A percentile compares a stretch with the other conserved stretches of the same genome.
Evolutionary conservation across 1,140 invertebrate species (phyloP).

Genomic region (Drosophila leontia): DNA sequence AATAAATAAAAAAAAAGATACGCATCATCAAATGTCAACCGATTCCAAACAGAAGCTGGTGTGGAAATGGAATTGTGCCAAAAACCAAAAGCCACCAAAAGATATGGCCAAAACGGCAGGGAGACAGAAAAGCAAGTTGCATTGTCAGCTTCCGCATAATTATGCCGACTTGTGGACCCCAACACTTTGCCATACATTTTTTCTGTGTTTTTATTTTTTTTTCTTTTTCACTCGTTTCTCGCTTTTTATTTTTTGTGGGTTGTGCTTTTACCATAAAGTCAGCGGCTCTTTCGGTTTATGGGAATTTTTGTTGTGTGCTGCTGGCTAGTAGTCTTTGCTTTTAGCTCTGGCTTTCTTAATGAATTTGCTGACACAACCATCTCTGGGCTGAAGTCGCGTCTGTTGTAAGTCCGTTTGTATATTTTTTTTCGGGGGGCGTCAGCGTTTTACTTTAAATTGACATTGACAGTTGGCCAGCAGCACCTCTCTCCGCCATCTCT

Average conservation of each 20-base stretch:
- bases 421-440: slow-evolving; percentile 60
- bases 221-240: neutral
- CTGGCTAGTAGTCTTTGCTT: slow-evolving; percentile 28
- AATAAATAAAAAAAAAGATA: slow-evolving; percentile 29
- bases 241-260: slow-evolving; percentile 13
- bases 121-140: slow-evolving; percentile 70
- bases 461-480: slow-evolving; percentile 68
- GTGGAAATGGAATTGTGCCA: slow-evolving; percentile 50
- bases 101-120: slow-evolving; percentile 23
- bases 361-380: slow-evolving; percentile 72
- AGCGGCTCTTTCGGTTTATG: slow-evolving; percentile 69
- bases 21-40: slow-evolving; percentile 53
- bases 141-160: slow-evolving; percentile 83
- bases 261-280: slow-evolving; percentile 60
- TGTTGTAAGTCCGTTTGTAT: slow-evolving; percentile 46
- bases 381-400: slow-evolving; percentile 15
- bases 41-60: slow-evolving; percentile 49
- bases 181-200: slow-evolving; percentile 52
- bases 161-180: slow-evolving; percentile 67
- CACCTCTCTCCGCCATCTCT: slow-evolving; percentile 12
- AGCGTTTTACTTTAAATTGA: slow-evolving; percentile 76
- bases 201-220: neutral
- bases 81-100: slow-evolving; percentile 31
- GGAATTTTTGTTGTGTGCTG: slow-evolving; percentile 64
- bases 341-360: slow-evolving; percentile 64